Evolutionary conservation across 2,797 vertebrate genomes (phyloP).

Genomic region (Microchirus variegatus): DNA sequence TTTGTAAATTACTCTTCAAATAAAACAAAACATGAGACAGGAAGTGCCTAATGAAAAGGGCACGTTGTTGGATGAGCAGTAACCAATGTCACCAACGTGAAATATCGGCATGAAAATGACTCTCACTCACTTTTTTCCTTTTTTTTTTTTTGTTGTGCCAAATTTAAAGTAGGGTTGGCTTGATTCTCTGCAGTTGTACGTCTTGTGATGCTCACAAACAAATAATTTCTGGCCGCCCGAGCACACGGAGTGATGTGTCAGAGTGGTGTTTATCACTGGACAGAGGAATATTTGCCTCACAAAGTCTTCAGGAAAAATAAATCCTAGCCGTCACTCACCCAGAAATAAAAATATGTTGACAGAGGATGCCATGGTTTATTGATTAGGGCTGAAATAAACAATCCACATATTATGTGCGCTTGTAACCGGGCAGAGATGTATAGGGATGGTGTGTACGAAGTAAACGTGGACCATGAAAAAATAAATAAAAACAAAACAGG

Average conservation of each 20-base stretch:
- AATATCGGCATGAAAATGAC: constrained; percentile 35
- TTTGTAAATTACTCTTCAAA: constrained; percentile 42
- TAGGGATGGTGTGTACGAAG: constrained; percentile 29
- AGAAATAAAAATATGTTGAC: constrained; percentile 60
- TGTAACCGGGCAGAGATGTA: constrained; percentile 56
- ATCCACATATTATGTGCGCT: constrained; percentile 59
- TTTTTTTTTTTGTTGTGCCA: constrained; percentile 27
- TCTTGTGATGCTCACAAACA: constrained; percentile 60
- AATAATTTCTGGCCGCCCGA: constrained; percentile 61
- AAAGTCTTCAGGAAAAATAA: constrained; percentile 63
- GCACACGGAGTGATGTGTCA: constrained; percentile 51
- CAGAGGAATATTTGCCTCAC: constrained; percentile 60
- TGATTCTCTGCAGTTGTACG: constrained; percentile 45
- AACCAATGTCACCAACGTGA: constrained; percentile 33
- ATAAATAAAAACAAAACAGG: constrained; percentile 17
- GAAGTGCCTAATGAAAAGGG: constrained; percentile 36
- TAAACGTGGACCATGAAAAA: constrained; percentile 27
- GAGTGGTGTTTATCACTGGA: constrained; percentile 67
- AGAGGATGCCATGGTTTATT: constrained; percentile 66
- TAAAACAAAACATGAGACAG: constrained; percentile 15
- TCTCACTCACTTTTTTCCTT: constrained; percentile 3
- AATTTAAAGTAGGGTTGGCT: constrained; percentile 26
- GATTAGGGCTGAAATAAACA: constrained; percentile 73
- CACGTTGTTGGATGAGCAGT: constrained; percentile 19
- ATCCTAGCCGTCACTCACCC: constrained; percentile 62